Evolutionary conservation across 1,140 invertebrate species (phyloP).

Genomic region (Parapsyche elsis): DNA sequence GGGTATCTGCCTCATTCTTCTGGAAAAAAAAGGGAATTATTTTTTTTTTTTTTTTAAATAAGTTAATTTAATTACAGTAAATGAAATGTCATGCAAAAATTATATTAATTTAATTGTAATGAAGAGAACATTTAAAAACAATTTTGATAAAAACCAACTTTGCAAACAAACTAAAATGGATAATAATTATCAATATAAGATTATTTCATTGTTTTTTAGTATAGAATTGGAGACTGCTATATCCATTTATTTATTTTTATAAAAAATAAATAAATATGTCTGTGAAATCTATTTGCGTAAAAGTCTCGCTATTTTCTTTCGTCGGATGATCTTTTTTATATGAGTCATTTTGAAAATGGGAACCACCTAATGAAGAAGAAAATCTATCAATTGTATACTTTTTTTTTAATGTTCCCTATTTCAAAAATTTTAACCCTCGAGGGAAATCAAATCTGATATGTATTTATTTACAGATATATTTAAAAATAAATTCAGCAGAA

Average conservation of each 20-base stretch:
- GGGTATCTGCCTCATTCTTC: neutral
- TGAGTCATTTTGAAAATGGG: conserved; percentile 9
- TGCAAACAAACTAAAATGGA: no score
- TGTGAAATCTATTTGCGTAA: neutral
- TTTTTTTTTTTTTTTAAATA: no score
- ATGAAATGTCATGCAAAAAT: no score
- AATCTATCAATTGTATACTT: neutral
- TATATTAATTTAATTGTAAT: no score
- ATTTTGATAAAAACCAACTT: no score
- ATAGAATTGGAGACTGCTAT: no score
- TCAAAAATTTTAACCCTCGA: neutral
- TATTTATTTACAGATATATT: neutral
- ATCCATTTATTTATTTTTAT: no score
- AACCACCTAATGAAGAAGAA: conserved; percentile 18
- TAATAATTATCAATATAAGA: no score
- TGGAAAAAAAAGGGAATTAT: neutral
- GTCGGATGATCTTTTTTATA: conserved; percentile 13
- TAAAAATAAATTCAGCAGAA: neutral
- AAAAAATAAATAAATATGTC: no score
- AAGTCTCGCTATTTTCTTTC: conserved; percentile 1
- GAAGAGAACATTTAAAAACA: no score
- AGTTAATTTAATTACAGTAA: neutral
- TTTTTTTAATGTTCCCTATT: neutral
- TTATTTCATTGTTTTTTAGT: no score
- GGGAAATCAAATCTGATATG: neutral